Percentiles rank a stretch among this genome's conserved stretches.
phyloP scores from a whole-genome alignment of 2,113 vertebrate genomes.

The Speoplatyrhinus poulsoni region DNA sequence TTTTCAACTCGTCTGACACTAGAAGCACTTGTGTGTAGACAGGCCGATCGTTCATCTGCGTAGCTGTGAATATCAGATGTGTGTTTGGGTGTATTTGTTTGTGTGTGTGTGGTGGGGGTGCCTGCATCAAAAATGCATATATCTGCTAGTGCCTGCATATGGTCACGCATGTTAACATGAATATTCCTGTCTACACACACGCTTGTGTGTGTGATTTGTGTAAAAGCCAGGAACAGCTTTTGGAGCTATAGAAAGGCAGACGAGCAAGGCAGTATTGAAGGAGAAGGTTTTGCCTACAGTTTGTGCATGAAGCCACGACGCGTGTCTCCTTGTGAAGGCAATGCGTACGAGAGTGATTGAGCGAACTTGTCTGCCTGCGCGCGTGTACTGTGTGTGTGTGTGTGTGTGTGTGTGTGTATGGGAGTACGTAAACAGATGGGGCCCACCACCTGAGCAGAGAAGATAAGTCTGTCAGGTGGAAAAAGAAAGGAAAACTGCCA shows the following conservation, averaged over 20 bases:
- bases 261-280: conserved; percentile 52
- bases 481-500: conserved; percentile 71
- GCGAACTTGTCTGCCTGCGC: conserved; percentile 12
- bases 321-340: conserved; percentile 54
- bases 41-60: not conserved
- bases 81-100: not conserved
- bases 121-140: not conserved
- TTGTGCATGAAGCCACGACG: conserved; percentile 56
- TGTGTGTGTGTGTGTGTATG: conserved; percentile 35
- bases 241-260: conserved; percentile 20
- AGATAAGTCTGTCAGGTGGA: conserved; percentile 76
- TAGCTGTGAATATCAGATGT: no score
- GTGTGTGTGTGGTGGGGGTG: not conserved
- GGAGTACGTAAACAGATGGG: conserved; percentile 56
- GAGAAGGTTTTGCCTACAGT: conserved; percentile 58
- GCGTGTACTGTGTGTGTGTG: conserved; percentile 29
- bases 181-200: not conserved
- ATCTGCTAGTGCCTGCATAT: not conserved
- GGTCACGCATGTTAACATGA: conserved; percentile 11
- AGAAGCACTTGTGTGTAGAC: conserved; percentile 17
- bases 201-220: conserved; percentile 7
- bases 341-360: conserved; percentile 17
- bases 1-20: conserved; percentile 33
- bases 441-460: conserved; percentile 75
- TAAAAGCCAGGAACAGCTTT: conserved; percentile 15